These are phyloP conservation scores for Alfaro cultratus DNA, from an alignment of 2,797 vertebrate genomes.

Conservation along the genomic window DNA sequence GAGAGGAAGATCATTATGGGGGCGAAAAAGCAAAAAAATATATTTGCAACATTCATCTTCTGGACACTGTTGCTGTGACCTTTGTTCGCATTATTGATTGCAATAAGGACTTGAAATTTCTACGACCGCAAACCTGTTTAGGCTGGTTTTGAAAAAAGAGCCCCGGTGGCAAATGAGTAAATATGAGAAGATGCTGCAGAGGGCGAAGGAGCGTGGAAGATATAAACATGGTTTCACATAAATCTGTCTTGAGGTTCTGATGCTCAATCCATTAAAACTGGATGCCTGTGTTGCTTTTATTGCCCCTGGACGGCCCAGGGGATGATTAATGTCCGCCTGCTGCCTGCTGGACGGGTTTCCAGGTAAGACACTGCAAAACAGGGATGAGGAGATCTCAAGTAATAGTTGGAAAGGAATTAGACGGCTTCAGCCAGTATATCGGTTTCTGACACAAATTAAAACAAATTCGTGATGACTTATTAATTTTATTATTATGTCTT, in stretches of 20 bases:
- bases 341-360: constrained; percentile 22
- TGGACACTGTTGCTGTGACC: constrained; percentile 28
- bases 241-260: constrained; percentile 66
- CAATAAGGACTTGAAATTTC: constrained; percentile 20
- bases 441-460: too few species aligned
- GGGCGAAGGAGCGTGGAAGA: constrained; percentile 8
- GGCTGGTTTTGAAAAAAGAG: constrained; percentile 11
- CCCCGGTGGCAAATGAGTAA: constrained; percentile 48
- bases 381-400: constrained; percentile 29
- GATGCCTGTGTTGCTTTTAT: constrained; percentile 45
- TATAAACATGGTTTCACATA: constrained; percentile 46
- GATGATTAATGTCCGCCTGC: constrained; percentile 38
- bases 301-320: constrained; percentile 23
- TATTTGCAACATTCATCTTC: constrained; percentile 46
- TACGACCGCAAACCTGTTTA: background rate
- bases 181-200: constrained; percentile 13
- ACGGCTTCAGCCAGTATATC: background rate
- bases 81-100: constrained; percentile 23
- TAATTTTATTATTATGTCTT: background rate
- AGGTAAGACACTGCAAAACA: constrained; percentile 42
- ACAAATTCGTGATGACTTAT: background rate
- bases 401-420: background rate
- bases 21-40: background rate
- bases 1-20: constrained; percentile 18
- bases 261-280: constrained; percentile 64